A percentile compares a stretch with the other conserved stretches of the same genome.
phyloP scores from a whole-genome alignment of 2,797 vertebrate species.

The Eospalax fontanierii region DNA sequence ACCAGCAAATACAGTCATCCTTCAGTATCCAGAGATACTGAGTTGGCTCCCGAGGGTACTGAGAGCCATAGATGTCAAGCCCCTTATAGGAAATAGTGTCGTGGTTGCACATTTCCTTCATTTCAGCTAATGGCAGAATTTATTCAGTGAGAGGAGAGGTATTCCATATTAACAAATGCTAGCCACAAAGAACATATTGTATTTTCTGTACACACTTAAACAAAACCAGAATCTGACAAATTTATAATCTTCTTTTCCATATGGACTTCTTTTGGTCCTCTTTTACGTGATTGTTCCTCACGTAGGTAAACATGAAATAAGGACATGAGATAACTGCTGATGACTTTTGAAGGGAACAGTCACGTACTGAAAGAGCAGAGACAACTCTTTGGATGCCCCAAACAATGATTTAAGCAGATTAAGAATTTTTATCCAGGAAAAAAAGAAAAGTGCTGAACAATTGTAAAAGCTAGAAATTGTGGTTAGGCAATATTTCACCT shows the following conservation, averaged over 20 bases:
- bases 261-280: too few relatives aligned
- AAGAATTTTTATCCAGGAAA: neutral
- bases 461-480: too few relatives aligned
- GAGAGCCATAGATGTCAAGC: neutral
- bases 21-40: neutral
- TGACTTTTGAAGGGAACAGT: neutral
- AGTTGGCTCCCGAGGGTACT: neutral
- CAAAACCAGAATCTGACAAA: neutral
- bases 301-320: too few relatives aligned
- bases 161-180: neutral
- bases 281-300: too few relatives aligned
- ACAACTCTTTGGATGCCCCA: neutral
- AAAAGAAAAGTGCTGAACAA: neutral
- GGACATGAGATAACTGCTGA: neutral
- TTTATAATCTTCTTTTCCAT: neutral
- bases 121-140: neutral
- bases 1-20: neutral
- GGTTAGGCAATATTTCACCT: neutral
- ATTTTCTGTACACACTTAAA: neutral
- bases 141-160: neutral
- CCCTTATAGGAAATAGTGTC: neutral
- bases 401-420: neutral
- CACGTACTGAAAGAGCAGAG: neutral
- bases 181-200: neutral
- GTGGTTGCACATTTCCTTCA: neutral